These are phyloP conservation scores for Ardeotis arabs DNA, from an alignment of 2,113 vertebrate genomes.

Conservation along the genomic window DNA sequence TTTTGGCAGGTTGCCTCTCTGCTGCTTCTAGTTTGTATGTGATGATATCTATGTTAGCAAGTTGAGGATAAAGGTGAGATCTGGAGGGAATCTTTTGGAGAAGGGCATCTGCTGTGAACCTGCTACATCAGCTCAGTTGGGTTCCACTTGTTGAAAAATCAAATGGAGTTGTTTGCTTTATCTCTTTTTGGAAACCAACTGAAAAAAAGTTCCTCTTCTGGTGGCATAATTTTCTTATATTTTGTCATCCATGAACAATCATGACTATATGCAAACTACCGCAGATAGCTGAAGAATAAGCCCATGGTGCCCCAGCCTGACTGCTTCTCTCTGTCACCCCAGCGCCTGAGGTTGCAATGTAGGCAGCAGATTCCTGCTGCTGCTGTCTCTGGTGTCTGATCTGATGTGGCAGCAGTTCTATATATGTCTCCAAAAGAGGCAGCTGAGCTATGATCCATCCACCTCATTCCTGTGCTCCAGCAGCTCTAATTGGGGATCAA, in stretches of 20 bases:
- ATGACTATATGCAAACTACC: background rate
- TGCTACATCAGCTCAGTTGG: background rate
- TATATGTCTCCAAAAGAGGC: background rate
- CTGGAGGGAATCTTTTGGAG: background rate
- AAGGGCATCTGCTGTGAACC: background rate
- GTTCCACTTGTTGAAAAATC: background rate
- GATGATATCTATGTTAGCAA: background rate
- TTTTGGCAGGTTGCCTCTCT: background rate
- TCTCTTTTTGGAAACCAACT: background rate
- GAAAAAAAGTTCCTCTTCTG: background rate
- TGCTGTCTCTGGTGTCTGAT: background rate
- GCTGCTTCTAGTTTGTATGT: background rate
- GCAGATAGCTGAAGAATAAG: background rate
- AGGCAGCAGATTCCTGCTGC: background rate
- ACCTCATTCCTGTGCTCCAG: background rate
- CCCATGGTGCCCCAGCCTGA: background rate
- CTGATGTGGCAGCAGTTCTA: background rate
- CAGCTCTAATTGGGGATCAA: background rate
- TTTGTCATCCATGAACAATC: background rate
- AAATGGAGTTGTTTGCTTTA: background rate
- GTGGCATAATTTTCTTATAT: background rate
- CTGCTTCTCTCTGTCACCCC: background rate
- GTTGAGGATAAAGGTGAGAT: background rate
- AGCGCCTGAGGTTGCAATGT: background rate
- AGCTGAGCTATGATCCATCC: background rate